phyloP scores from a whole-genome alignment of 1,140 invertebrate species.

The Micrasema minimum region DNA sequence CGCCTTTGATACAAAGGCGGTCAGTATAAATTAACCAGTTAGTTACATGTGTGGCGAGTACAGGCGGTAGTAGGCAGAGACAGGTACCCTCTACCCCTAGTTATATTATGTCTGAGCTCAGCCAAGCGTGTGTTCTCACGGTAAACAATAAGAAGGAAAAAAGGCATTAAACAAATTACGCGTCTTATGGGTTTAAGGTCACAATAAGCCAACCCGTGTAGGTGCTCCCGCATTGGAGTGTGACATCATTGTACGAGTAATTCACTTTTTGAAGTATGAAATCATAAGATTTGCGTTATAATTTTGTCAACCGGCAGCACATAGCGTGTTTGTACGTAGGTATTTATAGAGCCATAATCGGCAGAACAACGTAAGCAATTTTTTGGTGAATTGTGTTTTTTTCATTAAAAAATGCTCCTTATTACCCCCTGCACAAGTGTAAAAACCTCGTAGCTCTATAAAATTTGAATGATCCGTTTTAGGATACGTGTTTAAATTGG shows the following conservation, averaged over 20 bases:
- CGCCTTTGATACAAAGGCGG: constrained; percentile 45
- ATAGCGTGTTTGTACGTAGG: no score
- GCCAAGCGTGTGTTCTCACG: constrained; percentile 52
- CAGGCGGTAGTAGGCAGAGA: not conserved
- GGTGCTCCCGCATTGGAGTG: constrained; percentile 9
- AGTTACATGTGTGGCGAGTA: not conserved
- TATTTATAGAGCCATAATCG: no score
- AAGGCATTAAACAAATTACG: constrained; percentile 54
- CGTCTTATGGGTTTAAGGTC: constrained; percentile 54
- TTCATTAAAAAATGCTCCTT: no score
- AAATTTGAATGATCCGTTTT: no score
- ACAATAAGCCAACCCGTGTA: constrained; percentile 20
- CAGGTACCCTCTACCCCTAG: constrained; percentile 46
- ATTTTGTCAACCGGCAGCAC: no score
- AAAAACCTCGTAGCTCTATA: no score
- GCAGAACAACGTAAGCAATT: no score
- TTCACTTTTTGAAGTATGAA: no score
- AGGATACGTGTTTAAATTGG: no score
- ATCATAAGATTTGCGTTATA: no score
- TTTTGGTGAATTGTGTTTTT: no score
- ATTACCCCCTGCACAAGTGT: no score
- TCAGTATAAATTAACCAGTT: constrained; percentile 53
- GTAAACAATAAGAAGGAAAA: constrained; percentile 52
- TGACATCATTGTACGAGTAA: constrained; percentile 30
- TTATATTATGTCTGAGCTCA: constrained; percentile 48